These are phyloP conservation scores for Ceratothoa steindachneri DNA, from an alignment of 2,888 invertebrate genomes.

Conservation along the genomic window DNA sequence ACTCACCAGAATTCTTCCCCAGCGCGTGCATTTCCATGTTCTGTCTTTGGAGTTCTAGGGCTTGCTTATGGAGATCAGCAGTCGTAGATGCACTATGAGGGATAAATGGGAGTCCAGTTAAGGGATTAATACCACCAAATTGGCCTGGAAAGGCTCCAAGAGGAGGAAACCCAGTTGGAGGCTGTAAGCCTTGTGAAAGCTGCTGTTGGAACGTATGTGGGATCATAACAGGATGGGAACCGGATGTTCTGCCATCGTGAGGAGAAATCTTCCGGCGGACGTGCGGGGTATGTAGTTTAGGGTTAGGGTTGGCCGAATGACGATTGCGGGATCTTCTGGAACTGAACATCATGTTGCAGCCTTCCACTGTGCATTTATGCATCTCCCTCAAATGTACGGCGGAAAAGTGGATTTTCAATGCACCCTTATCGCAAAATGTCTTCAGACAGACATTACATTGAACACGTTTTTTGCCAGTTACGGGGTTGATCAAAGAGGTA, in stretches of 20 bases:
- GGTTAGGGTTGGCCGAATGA: constrained; percentile 97
- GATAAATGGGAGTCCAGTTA: constrained; percentile 63
- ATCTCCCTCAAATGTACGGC: constrained; percentile 98
- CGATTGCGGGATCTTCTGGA: constrained; percentile 90
- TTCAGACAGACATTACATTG: constrained; percentile 97
- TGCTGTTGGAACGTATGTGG: constrained; percentile 63
- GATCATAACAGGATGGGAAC: constrained; percentile 65
- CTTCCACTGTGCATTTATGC: constrained; percentile 98
- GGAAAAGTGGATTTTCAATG: constrained; percentile 96
- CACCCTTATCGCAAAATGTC: constrained; percentile 99
- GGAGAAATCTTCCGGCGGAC: constrained; percentile 88
- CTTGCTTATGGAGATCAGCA: constrained; percentile 45
- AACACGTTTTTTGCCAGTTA: constrained; percentile 91
- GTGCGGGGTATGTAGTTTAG: constrained; percentile 94
- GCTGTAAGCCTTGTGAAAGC: constrained; percentile 32
- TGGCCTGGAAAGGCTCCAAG: constrained; percentile 40
- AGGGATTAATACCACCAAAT: constrained; percentile 46
- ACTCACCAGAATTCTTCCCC: constrained; percentile 35
- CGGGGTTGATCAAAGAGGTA: constrained; percentile 84
- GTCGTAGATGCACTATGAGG: constrained; percentile 39
- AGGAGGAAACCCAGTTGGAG: constrained; percentile 44
- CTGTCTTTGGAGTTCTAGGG: constrained; percentile 44
- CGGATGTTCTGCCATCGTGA: constrained; percentile 84
- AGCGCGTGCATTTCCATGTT: constrained; percentile 44
- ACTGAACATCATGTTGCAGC: constrained; percentile 99